Conservation (phyloP, 2,797 vertebrate species). For the Enteromius afrohamiltoni region DNA sequence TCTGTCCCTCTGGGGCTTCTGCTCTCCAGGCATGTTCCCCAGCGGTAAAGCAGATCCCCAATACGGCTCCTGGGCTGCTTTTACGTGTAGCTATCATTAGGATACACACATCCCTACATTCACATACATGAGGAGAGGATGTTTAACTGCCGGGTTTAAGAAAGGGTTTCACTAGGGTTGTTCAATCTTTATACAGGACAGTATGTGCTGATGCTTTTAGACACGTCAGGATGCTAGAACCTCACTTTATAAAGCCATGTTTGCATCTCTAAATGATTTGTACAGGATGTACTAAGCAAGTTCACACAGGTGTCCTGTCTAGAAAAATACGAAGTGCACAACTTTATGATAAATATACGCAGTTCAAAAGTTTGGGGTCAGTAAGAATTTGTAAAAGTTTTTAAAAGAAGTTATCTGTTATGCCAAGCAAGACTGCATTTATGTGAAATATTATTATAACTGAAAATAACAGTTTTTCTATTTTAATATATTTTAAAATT, state of each 20-base stretch:
- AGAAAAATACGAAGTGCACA: neutral
- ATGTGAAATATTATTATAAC: neutral
- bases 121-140: neutral
- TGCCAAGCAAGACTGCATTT: neutral
- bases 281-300: neutral
- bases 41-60: neutral
- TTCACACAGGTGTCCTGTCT: neutral
- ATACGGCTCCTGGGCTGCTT: slow-evolving; percentile 5
- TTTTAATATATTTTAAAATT: neutral
- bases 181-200: neutral
- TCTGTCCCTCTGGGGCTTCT: slow-evolving; percentile 49
- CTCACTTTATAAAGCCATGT: neutral
- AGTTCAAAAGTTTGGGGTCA: neutral
- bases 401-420: neutral
- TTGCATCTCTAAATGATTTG: neutral
- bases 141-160: neutral
- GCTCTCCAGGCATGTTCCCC: slow-evolving; percentile 37
- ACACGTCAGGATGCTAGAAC: neutral
- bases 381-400: neutral
- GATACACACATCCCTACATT: neutral
- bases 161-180: neutral
- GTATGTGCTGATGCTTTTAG: neutral
- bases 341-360: neutral
- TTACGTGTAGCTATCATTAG: slow-evolving; percentile 13
- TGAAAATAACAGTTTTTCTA: neutral